A percentile compares a stretch with the other conserved stretches of the same genome.
Conservation (phyloP, 2,797 vertebrate species). For the Phaenicophaeus curvirostris region DNA sequence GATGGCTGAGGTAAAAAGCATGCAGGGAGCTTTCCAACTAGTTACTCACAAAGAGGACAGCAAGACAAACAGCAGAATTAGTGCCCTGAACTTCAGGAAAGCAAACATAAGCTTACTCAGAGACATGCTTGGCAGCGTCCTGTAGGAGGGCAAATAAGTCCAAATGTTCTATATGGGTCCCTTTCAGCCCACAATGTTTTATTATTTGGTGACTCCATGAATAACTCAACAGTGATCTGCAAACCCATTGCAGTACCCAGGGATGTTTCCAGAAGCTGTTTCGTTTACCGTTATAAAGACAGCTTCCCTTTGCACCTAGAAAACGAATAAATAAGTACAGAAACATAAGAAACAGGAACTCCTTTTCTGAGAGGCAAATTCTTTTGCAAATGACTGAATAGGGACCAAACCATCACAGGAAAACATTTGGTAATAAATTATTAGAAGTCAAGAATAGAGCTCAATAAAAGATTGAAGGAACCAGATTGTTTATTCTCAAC, state of each 20-base stretch:
- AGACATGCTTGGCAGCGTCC: not conserved
- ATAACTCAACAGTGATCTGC: not conserved
- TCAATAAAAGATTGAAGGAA: not conserved
- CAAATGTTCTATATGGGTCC: not conserved
- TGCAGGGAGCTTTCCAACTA: not conserved
- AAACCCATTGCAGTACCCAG: not conserved
- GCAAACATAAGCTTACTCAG: not conserved
- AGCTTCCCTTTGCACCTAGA: not conserved
- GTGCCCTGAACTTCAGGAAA: not conserved
- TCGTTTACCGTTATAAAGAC: not conserved
- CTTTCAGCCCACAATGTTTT: not conserved
- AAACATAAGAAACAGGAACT: not conserved
- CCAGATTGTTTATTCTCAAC: not conserved
- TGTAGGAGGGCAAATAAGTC: not conserved
- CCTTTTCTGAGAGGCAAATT: not conserved
- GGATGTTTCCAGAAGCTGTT: not conserved
- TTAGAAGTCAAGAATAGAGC: not conserved
- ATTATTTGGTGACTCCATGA: not conserved
- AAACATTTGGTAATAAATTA: not conserved
- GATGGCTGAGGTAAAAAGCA: not conserved
- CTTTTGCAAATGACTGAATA: not conserved
- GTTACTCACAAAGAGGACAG: not conserved
- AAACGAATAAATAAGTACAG: not conserved
- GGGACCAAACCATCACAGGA: not conserved
- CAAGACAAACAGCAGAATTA: not conserved